Percentiles rank a stretch among this genome's conserved stretches.
These are phyloP conservation scores for Eristalinus aeneus DNA, from an alignment of 2,888 invertebrate genomes.

Conservation along the genomic window DNA sequence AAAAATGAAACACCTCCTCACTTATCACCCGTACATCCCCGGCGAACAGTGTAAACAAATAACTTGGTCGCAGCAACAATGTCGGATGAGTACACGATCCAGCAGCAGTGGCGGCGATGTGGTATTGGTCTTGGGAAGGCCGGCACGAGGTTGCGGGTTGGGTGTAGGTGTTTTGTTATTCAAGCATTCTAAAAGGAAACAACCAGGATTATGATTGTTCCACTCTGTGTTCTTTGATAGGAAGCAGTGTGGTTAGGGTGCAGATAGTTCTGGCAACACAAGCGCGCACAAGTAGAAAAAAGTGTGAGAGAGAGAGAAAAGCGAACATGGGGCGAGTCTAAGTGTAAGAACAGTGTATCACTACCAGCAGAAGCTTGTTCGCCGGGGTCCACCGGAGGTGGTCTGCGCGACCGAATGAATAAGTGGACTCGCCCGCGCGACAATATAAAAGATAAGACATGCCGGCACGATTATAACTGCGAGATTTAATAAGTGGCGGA, in stretches of 20 bases:
- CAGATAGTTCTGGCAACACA: conserved; percentile 24
- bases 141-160: background rate
- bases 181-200: conserved; percentile 33
- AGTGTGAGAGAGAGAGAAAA: background rate
- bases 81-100: background rate
- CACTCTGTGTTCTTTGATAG: conserved; percentile 20
- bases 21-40: background rate
- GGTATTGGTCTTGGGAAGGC: background rate
- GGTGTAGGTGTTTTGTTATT: conserved; percentile 58
- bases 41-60: conserved; percentile 60
- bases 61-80: conserved; percentile 60
- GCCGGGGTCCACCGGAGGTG: background rate
- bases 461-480: conserved; percentile 50
- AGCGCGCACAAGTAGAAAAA: conserved; percentile 2
- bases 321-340: background rate
- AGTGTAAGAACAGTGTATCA: conserved; percentile 7
- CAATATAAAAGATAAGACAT: conserved; percentile 62
- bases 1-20: background rate
- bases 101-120: background rate
- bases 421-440: conserved; percentile 34
- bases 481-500: conserved; percentile 65
- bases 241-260: conserved; percentile 26
- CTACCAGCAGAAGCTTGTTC: background rate
- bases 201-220: conserved; percentile 59
- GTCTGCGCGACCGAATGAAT: conserved; percentile 31